These are phyloP conservation scores for Chaetophractus vellerosus DNA, from an alignment of 2,797 vertebrate species.

Conservation along the genomic window DNA sequence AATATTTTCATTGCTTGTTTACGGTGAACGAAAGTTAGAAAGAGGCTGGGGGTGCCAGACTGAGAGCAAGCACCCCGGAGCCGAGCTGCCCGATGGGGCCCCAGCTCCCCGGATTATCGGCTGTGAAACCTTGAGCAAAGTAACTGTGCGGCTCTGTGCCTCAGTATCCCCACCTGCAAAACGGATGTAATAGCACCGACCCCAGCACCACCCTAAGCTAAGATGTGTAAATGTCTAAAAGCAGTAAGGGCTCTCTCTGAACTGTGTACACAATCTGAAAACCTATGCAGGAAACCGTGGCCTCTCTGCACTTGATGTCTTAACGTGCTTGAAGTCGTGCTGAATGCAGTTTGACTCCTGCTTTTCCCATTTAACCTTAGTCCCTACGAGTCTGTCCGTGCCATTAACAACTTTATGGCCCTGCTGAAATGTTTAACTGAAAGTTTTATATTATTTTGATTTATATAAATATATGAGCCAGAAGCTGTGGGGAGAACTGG, in stretches of 20 bases:
- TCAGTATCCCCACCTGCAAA: background rate
- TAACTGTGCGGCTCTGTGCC: background rate
- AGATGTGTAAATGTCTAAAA: background rate
- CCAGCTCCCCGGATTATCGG: too few relatives aligned
- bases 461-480: background rate
- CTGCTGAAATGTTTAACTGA: background rate
- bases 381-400: background rate
- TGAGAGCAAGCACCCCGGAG: background rate
- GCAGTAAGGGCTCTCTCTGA: background rate
- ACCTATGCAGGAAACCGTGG: background rate
- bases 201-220: background rate
- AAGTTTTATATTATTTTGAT: background rate
- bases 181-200: too few relatives aligned
- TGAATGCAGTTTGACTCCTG: too few relatives aligned
- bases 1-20: background rate
- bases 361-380: background rate
- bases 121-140: background rate
- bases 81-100: accelerated
- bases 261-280: background rate
- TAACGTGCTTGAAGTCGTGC: background rate
- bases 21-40: background rate
- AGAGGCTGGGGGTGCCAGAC: background rate
- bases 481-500: background rate
- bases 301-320: background rate
- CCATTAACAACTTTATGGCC: background rate